Evolutionary conservation across 2,113 vertebrate genomes (phyloP), one percentile per base, ranked within the genome.

Genomic region (Ceuthmochares aereus): DNA sequence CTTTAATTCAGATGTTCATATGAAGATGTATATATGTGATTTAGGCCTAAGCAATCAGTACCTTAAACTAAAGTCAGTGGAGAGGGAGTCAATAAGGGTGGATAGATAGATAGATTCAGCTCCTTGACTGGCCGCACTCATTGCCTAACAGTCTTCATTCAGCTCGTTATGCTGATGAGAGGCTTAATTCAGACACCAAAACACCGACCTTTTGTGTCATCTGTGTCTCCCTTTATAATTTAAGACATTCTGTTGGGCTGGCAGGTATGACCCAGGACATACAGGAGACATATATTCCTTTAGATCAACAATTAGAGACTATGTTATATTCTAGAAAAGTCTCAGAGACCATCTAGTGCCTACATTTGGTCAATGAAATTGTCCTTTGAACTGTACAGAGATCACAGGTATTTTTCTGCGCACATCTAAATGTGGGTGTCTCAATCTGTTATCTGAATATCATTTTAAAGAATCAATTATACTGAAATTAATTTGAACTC

Each of bases 61-160:
- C 3, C 20, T 43, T 59, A 74, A 83, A 40, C 29, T 73, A 30
- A 80, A 76, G 54, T 51, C 13, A 42, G 12, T 23, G 6, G 14
- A 74, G 37, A 17, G 8, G 6, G 20, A 59, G 37, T 59, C 55
- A 54, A 14, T 18, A 74, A n/a, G n/a, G n/a, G 30, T 60, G 3
- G 14, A 4, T 55, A 27, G 4, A 17, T 9, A 49, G 21, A 49
- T 23, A 79, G 32, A 37, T 30, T 83, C 19, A 47, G 10, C 13
- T 75, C 14, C 20, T 40, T 0, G 0, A 18, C 23, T 4, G 18
- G 25, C 37, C 34, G 18, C 23, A 22, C 11, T 42, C 7, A 16
- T 62, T 78, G 7, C n/a, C 62, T 64, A 75, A 37, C 9, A 23
- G 26, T 51, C 9, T 69, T 30, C 21, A 6, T 37, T 60, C 69